Percentiles rank a stretch among this genome's conserved stretches.
These are phyloP conservation scores for Tapirus indicus DNA, from an alignment of 2,797 vertebrate species.

Conservation along the genomic window DNA sequence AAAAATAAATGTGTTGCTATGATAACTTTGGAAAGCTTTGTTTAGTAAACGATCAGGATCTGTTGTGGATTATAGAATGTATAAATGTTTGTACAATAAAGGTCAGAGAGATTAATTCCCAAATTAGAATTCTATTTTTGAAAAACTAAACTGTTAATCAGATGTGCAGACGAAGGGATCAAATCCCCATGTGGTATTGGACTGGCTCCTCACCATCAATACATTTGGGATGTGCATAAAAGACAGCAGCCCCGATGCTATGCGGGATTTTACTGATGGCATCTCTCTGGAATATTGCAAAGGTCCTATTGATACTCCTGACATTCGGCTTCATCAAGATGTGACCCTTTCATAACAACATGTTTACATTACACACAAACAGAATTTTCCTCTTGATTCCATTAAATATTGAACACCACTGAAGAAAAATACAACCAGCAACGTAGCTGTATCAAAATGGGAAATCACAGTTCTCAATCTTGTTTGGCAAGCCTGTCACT, in stretches of 20 bases:
- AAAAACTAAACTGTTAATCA: conserved; percentile 69
- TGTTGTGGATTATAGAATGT: neutral
- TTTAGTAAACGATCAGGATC: neutral
- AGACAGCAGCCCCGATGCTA: conserved; percentile 26
- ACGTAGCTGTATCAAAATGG: conserved; percentile 74
- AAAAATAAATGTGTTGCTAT: neutral
- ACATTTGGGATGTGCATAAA: conserved; percentile 73
- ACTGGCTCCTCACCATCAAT: conserved; percentile 51
- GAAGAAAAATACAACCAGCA: conserved; percentile 80
- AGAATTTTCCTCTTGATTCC: conserved; percentile 73
- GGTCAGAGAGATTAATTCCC: conserved; percentile 70
- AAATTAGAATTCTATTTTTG: conserved; percentile 79
- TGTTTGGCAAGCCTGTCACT: conserved; percentile 71
- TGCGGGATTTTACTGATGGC: conserved; percentile 67
- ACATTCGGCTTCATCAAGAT: conserved; percentile 86
- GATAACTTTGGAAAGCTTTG: conserved; percentile 10
- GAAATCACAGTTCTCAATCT: conserved; percentile 84
- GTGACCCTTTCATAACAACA: conserved; percentile 74
- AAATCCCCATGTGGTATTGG: neutral
- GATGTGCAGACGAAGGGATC: conserved; percentile 56
- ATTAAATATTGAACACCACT: conserved; percentile 82
- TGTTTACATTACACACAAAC: conserved; percentile 72
- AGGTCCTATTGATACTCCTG: conserved; percentile 81
- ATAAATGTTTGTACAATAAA: conserved; percentile 55
- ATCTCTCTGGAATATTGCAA: conserved; percentile 78